phyloP scores from a whole-genome alignment of 2,797 vertebrate genomes.

The Pelodytes ibericus region DNA sequence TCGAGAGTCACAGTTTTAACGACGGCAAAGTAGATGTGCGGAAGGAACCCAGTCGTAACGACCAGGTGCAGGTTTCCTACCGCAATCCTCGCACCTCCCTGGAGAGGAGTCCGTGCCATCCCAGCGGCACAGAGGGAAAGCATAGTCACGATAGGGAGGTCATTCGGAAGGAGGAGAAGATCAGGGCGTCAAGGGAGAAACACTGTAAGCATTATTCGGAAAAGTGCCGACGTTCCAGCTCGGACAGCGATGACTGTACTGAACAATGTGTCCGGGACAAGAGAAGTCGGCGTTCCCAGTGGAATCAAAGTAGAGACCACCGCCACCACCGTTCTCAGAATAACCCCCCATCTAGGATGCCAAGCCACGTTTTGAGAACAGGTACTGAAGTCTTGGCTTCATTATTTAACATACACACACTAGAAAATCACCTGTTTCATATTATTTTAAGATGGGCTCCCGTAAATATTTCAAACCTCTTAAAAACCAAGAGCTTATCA shows the following conservation, averaged over 20 bases:
- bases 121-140: slow-evolving; percentile 13
- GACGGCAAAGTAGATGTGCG: slow-evolving; percentile 24
- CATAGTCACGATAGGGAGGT: slow-evolving; percentile 18
- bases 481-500: too few relatives aligned
- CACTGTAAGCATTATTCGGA: slow-evolving; percentile 50
- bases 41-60: slow-evolving; percentile 30
- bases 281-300: slow-evolving; percentile 46
- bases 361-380: slow-evolving; percentile 30
- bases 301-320: slow-evolving; percentile 40
- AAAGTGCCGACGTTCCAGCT: slow-evolving; percentile 58
- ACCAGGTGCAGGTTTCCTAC: slow-evolving; percentile 23
- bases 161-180: slow-evolving; percentile 38
- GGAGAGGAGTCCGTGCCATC: slow-evolving; percentile 33
- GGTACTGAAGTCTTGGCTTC: slow-evolving; percentile 37
- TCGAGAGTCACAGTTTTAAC: slow-evolving; percentile 26
- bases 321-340: slow-evolving; percentile 13
- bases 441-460: too few relatives aligned
- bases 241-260: slow-evolving; percentile 63
- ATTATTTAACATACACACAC: too few relatives aligned
- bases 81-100: slow-evolving; percentile 30
- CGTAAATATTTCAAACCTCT: too few relatives aligned
- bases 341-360: slow-evolving; percentile 31
- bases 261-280: slow-evolving; percentile 60
- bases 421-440: too few relatives aligned
- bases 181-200: slow-evolving; percentile 22